These are phyloP conservation scores for Tachysurus vachellii DNA, from an alignment of 2,113 vertebrate genomes.

Conservation along the genomic window DNA sequence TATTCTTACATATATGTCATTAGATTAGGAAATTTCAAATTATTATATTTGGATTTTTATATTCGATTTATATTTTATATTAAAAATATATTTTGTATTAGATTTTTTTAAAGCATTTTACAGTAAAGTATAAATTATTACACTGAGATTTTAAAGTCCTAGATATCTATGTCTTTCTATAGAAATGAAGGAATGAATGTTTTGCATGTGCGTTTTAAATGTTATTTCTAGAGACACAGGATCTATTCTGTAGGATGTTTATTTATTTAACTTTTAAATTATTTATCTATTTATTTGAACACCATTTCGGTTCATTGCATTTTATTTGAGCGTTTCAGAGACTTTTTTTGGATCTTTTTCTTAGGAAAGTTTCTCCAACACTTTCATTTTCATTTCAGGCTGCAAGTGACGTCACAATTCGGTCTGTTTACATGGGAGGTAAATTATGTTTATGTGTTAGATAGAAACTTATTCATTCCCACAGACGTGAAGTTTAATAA, in stretches of 20 bases:
- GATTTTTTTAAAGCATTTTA: background rate
- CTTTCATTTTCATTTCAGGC: slow-evolving; percentile 7
- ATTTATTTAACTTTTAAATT: background rate
- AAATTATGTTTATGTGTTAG: background rate
- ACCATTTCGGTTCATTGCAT: background rate
- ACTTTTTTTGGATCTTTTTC: background rate
- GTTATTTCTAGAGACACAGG: background rate
- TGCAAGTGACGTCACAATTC: background rate
- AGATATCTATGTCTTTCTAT: background rate
- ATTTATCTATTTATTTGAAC: background rate
- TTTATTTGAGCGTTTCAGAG: no score
- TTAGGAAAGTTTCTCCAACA: background rate
- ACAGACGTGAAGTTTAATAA: background rate
- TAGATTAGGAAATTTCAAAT: background rate
- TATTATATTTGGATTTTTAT: background rate
- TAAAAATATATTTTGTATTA: background rate
- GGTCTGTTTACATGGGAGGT: background rate
- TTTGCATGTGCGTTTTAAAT: background rate
- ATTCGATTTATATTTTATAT: background rate
- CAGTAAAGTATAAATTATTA: background rate
- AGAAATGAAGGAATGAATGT: background rate
- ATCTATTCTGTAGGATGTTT: background rate
- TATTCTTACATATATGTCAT: background rate
- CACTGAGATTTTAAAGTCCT: background rate
- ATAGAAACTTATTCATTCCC: background rate